Conservation (phyloP, 1,140 invertebrate genomes). For the Phymorhynchus buccinoides region DNA sequence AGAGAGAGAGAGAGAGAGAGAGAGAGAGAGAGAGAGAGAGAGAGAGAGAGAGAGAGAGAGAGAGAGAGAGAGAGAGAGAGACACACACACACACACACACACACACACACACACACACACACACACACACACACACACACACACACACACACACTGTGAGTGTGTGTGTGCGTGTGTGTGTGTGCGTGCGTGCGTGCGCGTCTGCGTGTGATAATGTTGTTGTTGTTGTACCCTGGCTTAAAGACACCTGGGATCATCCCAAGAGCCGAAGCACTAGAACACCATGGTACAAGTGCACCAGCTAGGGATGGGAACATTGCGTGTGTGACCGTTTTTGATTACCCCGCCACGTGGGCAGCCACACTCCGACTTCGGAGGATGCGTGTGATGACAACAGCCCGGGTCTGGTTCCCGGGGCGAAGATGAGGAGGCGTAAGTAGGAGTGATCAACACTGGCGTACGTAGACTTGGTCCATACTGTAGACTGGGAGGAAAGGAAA, state of each 20-base stretch:
- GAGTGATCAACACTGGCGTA: neutral
- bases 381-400: too few species aligned
- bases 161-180: too few species aligned
- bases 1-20: too few species aligned
- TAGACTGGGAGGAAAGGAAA: neutral
- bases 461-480: neutral
- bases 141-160: neutral
- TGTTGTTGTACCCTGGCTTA: too few species aligned
- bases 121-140: slow-evolving; percentile 23
- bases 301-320: too few species aligned
- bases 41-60: neutral
- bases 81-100: neutral
- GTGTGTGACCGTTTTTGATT: too few species aligned
- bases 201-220: too few species aligned
- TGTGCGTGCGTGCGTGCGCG: too few species aligned
- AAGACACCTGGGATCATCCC: too few species aligned
- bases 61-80: neutral
- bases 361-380: neutral
- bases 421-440: neutral
- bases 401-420: neutral
- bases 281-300: too few species aligned
- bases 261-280: too few species aligned
- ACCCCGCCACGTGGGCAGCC: too few species aligned
- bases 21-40: neutral
- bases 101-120: slow-evolving; percentile 24